Percentiles rank a stretch among this genome's conserved stretches.
Conservation (phyloP, 2,888 invertebrate genomes). For the Mycogona germanica region DNA sequence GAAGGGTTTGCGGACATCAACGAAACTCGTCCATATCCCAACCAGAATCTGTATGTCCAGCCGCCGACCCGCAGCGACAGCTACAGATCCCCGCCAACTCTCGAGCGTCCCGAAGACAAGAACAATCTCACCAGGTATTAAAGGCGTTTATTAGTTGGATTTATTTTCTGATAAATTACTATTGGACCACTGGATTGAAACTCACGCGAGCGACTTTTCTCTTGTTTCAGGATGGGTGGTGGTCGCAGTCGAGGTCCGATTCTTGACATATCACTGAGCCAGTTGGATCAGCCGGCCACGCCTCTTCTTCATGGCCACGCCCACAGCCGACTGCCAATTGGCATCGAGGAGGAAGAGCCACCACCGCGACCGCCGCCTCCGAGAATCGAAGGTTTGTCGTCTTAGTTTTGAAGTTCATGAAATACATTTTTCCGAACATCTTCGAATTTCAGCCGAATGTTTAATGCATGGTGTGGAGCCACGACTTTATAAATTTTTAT, state of each 20-base stretch:
- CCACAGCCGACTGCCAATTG: slow-evolving; percentile 22
- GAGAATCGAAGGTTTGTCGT: slow-evolving; percentile 70
- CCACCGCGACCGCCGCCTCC: slow-evolving; percentile 80
- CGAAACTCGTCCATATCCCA: slow-evolving; percentile 47
- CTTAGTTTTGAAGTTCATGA: neutral
- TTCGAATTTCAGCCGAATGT: neutral
- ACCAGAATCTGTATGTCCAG: slow-evolving; percentile 83
- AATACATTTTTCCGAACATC: neutral
- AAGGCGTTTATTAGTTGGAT: no score
- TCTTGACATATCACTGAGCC: slow-evolving; percentile 44
- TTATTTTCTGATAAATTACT: no score
- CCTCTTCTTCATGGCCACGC: slow-evolving; percentile 24
- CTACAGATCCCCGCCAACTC: slow-evolving; percentile 20
- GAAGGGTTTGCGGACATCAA: slow-evolving; percentile 23
- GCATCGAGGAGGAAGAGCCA: slow-evolving; percentile 26
- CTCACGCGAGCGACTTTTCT: neutral
- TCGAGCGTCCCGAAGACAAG: slow-evolving; percentile 26
- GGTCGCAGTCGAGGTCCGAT: slow-evolving; percentile 50
- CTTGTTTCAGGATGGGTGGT: slow-evolving; percentile 18
- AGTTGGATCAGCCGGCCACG: slow-evolving; percentile 44
- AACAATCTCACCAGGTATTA: slow-evolving; percentile 54
- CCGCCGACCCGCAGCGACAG: slow-evolving; percentile 54
- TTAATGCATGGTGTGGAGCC: no score
- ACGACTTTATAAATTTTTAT: no score
- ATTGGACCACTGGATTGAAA: slow-evolving; percentile 6